Base-by-base conservation (phyloP, 2,888 invertebrate genomes). In the Auanema freiburgensis region DNA sequence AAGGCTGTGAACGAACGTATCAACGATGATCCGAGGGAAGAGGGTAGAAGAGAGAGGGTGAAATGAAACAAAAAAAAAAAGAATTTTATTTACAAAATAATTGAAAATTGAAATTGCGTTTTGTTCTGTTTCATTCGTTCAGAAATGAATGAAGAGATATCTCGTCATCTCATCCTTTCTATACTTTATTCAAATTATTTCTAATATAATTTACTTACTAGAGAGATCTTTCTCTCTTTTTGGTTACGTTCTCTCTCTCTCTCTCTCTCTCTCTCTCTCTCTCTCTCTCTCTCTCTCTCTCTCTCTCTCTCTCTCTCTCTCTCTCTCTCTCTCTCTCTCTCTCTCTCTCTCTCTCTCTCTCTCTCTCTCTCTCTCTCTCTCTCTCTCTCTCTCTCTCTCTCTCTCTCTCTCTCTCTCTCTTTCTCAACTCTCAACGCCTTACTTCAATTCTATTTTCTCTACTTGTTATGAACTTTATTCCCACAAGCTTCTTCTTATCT, bases 351-450 rank as follows among this genome's bases (percentile, higher is more conserved):
- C 50, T 24, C 24, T 44, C 51, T 43, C 24, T 51, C 58, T 51
- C 41, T 23, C 41, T 8, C 42, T 54, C 6, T 25, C 23, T 41
- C 25, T 53, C n/a, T 23, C 23, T 16, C 43, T 16, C 57, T 56
- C 33, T 59, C 59, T 40, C 54, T 55, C 51, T 54, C 56, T 33
- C 21, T 44, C 25, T 60, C 55, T 52, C 56, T 33, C 42, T 33
- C 46, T 64, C 57, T 49, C 52, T 46, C 50, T 51, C 57, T 57
- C 53, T 53, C 40, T 43, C 50, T n/a, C n/a, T n/a, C n/a, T n/a
- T n/a, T n/a, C n/a, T n/a, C n/a, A n/a, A n/a, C n/a, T n/a, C n/a
- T n/a, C n/a, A n/a, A n/a, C n/a, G n/a, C n/a, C 33, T 5, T 33
- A 33, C 33, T 33, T 3, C 33, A 5, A 33, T 33, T 33, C 33